These are phyloP conservation scores for Myocastor coypus DNA, from an alignment of 2,113 vertebrate genomes.

Conservation along the genomic window DNA sequence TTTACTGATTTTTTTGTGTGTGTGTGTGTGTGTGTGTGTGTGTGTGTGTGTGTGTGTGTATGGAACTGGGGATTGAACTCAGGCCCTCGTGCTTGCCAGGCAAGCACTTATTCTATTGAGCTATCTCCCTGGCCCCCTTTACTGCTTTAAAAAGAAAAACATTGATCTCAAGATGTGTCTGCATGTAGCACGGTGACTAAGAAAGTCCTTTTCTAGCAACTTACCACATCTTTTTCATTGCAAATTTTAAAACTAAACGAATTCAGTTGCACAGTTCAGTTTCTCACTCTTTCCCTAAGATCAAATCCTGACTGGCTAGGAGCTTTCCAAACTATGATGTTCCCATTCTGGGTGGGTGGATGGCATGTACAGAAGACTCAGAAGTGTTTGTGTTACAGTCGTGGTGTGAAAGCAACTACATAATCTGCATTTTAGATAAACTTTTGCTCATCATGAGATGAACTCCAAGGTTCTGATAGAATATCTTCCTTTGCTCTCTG, in stretches of 20 bases:
- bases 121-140: too few species aligned
- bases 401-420: background rate
- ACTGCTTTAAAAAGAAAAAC: background rate
- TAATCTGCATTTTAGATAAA: constrained; percentile 28
- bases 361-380: background rate
- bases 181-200: constrained; percentile 32
- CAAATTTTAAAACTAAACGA: constrained; percentile 46
- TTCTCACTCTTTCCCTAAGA: background rate
- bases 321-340: background rate
- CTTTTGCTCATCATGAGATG: constrained; percentile 18
- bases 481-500: background rate
- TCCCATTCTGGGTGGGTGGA: background rate
- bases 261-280: background rate
- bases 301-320: constrained; percentile 49
- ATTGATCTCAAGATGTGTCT: constrained; percentile 41
- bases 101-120: too few species aligned
- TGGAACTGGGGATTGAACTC: too few species aligned
- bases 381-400: background rate
- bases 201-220: constrained; percentile 36
- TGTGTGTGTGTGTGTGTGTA: too few species aligned
- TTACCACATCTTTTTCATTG: constrained; percentile 53
- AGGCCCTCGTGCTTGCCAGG: too few species aligned
- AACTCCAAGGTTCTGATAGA: background rate
- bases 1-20: background rate
- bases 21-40: too few species aligned